Conservation (phyloP, 2,113 vertebrate genomes). For the Sinocyclocheilus rhinocerous region DNA sequence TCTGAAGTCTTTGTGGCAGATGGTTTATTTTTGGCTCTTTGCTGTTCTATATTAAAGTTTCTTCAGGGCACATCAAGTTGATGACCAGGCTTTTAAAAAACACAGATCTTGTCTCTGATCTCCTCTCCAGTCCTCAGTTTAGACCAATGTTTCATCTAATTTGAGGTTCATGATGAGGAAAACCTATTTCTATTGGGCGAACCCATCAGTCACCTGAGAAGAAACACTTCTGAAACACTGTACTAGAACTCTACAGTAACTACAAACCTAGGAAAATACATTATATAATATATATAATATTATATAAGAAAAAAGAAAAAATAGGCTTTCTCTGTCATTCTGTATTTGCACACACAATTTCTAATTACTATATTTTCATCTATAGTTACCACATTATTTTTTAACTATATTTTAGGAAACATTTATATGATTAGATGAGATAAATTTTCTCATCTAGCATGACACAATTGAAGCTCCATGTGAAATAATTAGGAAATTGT, state of each 20-base stretch:
- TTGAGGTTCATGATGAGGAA: background rate
- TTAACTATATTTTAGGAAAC: background rate
- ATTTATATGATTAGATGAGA: background rate
- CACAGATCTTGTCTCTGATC: background rate
- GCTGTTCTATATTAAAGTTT: constrained; percentile 50
- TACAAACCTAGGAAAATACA: background rate
- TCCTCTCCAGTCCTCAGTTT: too few species aligned
- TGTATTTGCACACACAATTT: background rate
- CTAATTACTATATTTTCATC: background rate
- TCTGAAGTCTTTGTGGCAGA: constrained; percentile 56
- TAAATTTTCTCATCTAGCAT: background rate
- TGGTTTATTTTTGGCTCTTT: constrained; percentile 49
- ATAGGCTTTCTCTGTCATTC: background rate
- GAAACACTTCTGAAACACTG: background rate
- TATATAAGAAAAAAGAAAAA: too few species aligned
- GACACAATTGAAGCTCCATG: background rate
- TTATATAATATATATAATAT: background rate
- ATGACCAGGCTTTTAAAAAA: constrained; percentile 46
- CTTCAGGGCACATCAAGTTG: constrained; percentile 43
- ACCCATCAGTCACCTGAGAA: background rate
- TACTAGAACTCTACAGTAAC: background rate
- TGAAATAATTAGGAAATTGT: background rate
- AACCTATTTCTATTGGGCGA: background rate
- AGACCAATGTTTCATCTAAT: background rate
- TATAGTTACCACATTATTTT: background rate